phyloP scores from a whole-genome alignment of 2,113 vertebrate species.

The Macrotis lagotis region DNA sequence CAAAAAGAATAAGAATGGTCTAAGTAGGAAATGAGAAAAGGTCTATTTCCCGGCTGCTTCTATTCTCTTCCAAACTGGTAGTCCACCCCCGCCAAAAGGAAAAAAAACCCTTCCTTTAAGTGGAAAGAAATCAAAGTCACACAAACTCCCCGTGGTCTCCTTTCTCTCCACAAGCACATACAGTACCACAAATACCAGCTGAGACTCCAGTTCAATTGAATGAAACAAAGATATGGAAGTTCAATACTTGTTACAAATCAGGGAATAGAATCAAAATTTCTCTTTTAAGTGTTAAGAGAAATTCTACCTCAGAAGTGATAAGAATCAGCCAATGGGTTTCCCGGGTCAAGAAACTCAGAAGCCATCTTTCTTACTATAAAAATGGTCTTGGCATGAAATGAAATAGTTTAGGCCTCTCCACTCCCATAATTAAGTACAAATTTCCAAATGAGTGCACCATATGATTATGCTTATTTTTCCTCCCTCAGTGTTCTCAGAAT shows the following conservation, averaged over 20 bases:
- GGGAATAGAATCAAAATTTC: conserved; percentile 36
- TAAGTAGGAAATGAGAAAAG: conserved; percentile 55
- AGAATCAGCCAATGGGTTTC: conserved; percentile 75
- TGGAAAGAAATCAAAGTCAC: neutral
- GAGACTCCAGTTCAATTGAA: neutral
- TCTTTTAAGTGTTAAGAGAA: conserved; percentile 48
- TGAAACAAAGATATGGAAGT: neutral
- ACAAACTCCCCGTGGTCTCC: neutral
- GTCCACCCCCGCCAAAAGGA: neutral
- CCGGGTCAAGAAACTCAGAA: conserved; percentile 74
- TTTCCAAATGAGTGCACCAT: conserved; percentile 70
- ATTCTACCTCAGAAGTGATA: conserved; percentile 63
- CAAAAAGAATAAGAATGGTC: conserved; percentile 66
- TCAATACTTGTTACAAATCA: conserved; percentile 30
- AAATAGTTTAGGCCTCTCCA: conserved; percentile 59
- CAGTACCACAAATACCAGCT: neutral
- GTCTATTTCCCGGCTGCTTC: conserved; percentile 50
- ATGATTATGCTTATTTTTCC: conserved; percentile 65
- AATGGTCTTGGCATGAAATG: conserved; percentile 68
- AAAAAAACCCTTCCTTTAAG: neutral
- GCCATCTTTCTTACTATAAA: conserved; percentile 46
- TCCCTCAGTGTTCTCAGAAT: neutral
- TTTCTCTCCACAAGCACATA: neutral
- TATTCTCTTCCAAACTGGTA: neutral
- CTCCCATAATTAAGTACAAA: conserved; percentile 77